Evolutionary conservation across 2,113 vertebrate genomes (phyloP), one percentile per base, ranked within the genome.

Genomic region (Anoplopoma fimbria): DNA sequence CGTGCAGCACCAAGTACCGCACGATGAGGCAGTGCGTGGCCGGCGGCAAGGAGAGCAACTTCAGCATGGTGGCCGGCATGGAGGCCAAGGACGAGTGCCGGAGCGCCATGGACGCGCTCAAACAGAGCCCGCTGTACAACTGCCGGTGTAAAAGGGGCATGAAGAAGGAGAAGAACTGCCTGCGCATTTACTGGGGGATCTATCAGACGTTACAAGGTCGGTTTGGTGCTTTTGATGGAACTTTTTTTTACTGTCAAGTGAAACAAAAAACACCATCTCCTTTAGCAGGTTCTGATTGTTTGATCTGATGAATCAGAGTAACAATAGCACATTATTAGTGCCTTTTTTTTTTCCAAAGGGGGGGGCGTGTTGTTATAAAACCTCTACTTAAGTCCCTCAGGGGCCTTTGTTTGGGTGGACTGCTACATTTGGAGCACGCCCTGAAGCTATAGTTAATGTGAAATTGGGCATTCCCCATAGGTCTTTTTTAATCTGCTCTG

Each of bases 101-200:
- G 60, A 97, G 94, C 84, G 97, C 97, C 87, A 97, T 98, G 91
- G 98, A 99, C 89, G 97, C 97, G 45, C 96, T 99, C 75, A 98
- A 97, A 79, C 97, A 98, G 92, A 99, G 97, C 78, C 96, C 97
- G 0, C 96, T 99, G 21, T 99, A 99, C 94, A 97, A 97, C 94
- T 99, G 98, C 93, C 96, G 97, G 83, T 99, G 98, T 87, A 99
- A 96, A 88, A 91, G 98, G 83, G 98, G 97, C 75, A 99, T 99
- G 98, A 99, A 99, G 96, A 99, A 99, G 62, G 98, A 99, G 92
- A 99, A 99, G 89, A 98, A 99, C 92, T 99, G 98, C 84, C 95
- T 99, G 91, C 96, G 98, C 83, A 98, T 99, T 83, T 99, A 98
- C 93, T 99, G 98, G 98, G 97, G 97, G 87, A 97, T 99, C 95